Evolutionary conservation across 2,113 vertebrate species (phyloP), one percentile per base, ranked within the genome.

Genomic region (Polypterus senegalus): DNA sequence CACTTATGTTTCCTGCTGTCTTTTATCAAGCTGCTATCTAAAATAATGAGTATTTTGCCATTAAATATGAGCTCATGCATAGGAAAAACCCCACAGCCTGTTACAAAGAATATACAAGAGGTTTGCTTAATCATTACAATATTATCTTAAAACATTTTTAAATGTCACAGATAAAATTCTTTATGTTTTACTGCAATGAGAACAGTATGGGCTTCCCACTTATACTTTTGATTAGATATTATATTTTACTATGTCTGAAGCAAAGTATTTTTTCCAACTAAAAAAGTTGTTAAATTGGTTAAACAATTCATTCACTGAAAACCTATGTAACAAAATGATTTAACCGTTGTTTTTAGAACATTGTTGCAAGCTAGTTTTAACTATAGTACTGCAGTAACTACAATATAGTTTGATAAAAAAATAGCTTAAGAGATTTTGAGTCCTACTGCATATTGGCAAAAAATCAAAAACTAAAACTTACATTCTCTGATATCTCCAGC

Each of bases 401-500:
- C 27, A 27, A 27, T 27, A 27, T 27, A 27, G 27, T 27, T 27
- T 27, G 27, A 27, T 27, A 27, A 27, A 27, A 27, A 27, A 27
- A 27, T 27, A 27, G 27, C 27, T 27, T 1, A 27, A 27, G 27
- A 27, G 27, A 27, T 27, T 27, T 27, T 27, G 27, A 27, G 27
- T 27, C 27, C 27, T 27, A 27, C 27, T 27, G 27, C 27, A 2
- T 27, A 27, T 27, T 27, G 27, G 27, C 59, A 43, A 1, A 59
- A 47, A 1, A 58, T 53, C 8, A 55, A 65, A 56, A 5, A 48
- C 63, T 4, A 45, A 48, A 44, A 89, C 95, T 89, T 84, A 97
- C 96, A 54, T 92, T 93, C 75, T 99, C 96, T 3, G 92, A 90
- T 62, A 92, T 93, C 61, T 99, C 96, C 82, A 99, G 86, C 63